Conservation (phyloP, 2,113 vertebrate species). For the Lamprologus tigripictilis region DNA sequence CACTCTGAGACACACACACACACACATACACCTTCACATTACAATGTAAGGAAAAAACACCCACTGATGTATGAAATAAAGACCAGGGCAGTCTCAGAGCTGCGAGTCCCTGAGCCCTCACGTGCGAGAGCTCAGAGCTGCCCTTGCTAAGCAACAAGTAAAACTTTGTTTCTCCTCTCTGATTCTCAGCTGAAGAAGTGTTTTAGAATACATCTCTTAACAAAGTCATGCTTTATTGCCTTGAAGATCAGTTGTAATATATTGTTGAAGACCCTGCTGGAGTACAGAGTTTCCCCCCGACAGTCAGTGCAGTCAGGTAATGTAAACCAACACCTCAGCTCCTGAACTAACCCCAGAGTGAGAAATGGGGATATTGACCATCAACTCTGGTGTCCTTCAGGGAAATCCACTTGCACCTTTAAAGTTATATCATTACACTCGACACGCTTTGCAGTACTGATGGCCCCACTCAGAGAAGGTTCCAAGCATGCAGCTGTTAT, state of each 20-base stretch:
- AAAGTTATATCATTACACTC: neutral
- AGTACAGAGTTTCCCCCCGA: neutral
- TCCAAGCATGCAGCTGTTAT: neutral
- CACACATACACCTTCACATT: fast-evolving
- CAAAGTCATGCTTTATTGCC: neutral
- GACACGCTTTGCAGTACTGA: neutral
- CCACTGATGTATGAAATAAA: neutral
- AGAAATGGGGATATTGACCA: neutral
- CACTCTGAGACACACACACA: neutral
- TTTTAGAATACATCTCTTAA: neutral
- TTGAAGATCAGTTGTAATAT: neutral
- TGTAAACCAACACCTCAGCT: neutral
- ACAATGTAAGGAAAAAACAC: neutral
- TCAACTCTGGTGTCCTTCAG: neutral
- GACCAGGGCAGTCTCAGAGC: neutral
- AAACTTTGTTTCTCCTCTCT: neutral
- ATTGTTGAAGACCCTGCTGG: neutral
- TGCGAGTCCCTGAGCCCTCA: neutral
- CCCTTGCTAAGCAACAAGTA: neutral
- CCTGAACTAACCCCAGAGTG: neutral
- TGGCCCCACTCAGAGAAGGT: neutral
- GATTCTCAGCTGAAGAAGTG: neutral
- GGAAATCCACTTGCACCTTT: neutral
- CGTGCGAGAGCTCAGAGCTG: neutral
- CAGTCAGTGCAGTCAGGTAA: neutral